Evolutionary conservation across 2,888 invertebrate species (phyloP), one percentile per base, ranked within the genome.

Genomic region (Eurytoma adleriae): DNA sequence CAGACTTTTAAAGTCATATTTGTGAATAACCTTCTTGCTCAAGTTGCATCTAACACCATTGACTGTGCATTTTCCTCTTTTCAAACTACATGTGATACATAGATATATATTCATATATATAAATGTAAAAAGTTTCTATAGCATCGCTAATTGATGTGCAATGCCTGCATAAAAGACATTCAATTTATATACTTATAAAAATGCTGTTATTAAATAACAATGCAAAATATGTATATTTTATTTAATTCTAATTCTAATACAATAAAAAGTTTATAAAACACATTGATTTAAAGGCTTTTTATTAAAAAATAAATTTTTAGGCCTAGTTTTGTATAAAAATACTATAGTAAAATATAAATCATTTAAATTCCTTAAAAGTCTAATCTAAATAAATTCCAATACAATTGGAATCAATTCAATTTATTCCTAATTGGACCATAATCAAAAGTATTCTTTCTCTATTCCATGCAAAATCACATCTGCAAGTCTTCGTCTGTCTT

Each of bases 401-500:
- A n/a, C 27, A 10, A 16, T 27, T 62, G 16, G 2, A 27, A 18
- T 24, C 3, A 1, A 59, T 20, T 59, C 18, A 20, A 59, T 2
- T 3, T 59, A 59, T 24, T 24, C 18, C 24, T 18, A 20, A 12
- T 20, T 59, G 12, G 5, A 18, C 56, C 3, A 7, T 16, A 18
- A 56, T 18, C 61, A 27, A 30, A 56, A 10, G 7, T 12, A n/a
- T 56, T 93, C 93, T 82, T 91, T 91, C 85, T 95, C 93, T 0
- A 94, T 93, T 61, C 93, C 93, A 87, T 95, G 94, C 56, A 94
- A 93, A 12, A 95, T 92, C 30, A 94, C 92, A 81, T 94, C 92
- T 0, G 95, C 94, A 69, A 95, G 91, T 66, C 95, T 91, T 62
- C 92, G 90, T 27, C 94, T 91, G 7, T 94, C 94, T 18, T 91